These are phyloP conservation scores for Lanistes nyassanus DNA, from an alignment of 1,140 invertebrate species.

Conservation along the genomic window DNA sequence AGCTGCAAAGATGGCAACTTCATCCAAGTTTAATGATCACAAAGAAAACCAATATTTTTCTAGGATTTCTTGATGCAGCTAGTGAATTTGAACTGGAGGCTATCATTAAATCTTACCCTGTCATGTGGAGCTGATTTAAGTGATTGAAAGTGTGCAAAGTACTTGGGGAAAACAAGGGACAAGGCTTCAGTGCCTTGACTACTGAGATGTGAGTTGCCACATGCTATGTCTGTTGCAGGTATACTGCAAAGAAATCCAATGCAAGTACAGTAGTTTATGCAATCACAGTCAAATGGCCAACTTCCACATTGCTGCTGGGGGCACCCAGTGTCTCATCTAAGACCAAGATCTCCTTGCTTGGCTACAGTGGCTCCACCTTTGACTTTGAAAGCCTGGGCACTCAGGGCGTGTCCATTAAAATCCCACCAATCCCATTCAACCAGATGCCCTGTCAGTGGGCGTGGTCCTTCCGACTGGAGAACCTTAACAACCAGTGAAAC, in stretches of 20 bases:
- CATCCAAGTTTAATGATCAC: no score
- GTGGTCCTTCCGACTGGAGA: slow-evolving; percentile 44
- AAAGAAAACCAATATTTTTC: no score
- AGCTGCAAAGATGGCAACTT: no score
- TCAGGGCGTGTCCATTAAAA: slow-evolving; percentile 36
- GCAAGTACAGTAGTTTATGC: slow-evolving; percentile 73
- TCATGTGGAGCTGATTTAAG: no score
- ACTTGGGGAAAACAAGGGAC: no score
- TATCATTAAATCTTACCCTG: no score
- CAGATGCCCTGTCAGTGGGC: slow-evolving; percentile 48
- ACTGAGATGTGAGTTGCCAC: neutral
- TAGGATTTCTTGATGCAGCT: no score
- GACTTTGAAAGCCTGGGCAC: slow-evolving; percentile 16
- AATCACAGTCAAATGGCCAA: slow-evolving; percentile 66
- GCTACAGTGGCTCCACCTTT: slow-evolving; percentile 32
- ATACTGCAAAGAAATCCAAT: slow-evolving; percentile 68
- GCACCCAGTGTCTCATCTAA: slow-evolving; percentile 24
- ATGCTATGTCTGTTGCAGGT: slow-evolving; percentile 39
- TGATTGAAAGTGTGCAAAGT: no score
- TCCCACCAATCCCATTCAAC: slow-evolving; percentile 40
- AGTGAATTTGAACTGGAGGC: no score
- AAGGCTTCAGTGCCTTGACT: neutral
- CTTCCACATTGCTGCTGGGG: slow-evolving; percentile 31
- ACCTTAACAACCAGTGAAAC: slow-evolving; percentile 23
- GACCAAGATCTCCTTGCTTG: slow-evolving; percentile 42